Percentiles rank a stretch among this genome's conserved stretches.
These are phyloP conservation scores for Aproaerema taeniolella DNA, from an alignment of 2,888 invertebrate genomes.

Conservation along the genomic window DNA sequence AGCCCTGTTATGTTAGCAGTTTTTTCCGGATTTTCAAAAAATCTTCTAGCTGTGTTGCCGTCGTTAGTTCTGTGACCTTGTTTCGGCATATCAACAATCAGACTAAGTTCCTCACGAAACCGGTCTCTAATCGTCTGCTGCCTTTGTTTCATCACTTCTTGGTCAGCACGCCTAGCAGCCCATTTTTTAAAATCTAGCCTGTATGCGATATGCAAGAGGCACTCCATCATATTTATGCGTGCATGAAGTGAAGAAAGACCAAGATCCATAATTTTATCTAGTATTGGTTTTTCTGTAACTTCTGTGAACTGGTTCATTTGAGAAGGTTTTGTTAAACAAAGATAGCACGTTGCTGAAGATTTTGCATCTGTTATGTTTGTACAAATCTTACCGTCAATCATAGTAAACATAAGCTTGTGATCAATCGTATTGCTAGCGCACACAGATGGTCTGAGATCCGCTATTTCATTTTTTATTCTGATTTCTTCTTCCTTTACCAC, in stretches of 20 bases:
- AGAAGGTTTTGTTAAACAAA: constrained; percentile 12
- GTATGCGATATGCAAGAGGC: constrained; percentile 19
- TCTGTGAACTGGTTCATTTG: constrained; percentile 11
- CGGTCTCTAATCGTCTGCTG: constrained; percentile 10
- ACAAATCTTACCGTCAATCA: constrained; percentile 12
- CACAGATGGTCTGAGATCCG: constrained; percentile 1
- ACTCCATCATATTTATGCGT: constrained; percentile 17
- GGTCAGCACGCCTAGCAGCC: constrained; percentile 6
- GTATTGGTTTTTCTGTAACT: background rate
- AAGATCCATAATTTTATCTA: background rate
- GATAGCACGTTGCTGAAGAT: constrained; percentile 9
- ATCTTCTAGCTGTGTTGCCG: constrained; percentile 14
- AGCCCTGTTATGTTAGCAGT: constrained; percentile 21
- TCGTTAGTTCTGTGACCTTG: constrained; percentile 17
- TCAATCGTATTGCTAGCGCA: background rate
- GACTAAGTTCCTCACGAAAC: constrained; percentile 12
- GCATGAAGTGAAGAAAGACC: constrained; percentile 15
- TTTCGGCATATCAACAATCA: constrained; percentile 17
- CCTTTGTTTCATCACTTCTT: background rate
- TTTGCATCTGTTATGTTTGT: constrained; percentile 11
- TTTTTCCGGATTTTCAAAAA: constrained; percentile 18
- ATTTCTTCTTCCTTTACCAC: constrained; percentile 7
- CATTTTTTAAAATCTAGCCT: constrained; percentile 13
- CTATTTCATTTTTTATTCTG: constrained; percentile 12
- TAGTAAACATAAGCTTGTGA: constrained; percentile 11